phyloP scores from a whole-genome alignment of 2,113 vertebrate genomes.

The Serinus canaria region DNA sequence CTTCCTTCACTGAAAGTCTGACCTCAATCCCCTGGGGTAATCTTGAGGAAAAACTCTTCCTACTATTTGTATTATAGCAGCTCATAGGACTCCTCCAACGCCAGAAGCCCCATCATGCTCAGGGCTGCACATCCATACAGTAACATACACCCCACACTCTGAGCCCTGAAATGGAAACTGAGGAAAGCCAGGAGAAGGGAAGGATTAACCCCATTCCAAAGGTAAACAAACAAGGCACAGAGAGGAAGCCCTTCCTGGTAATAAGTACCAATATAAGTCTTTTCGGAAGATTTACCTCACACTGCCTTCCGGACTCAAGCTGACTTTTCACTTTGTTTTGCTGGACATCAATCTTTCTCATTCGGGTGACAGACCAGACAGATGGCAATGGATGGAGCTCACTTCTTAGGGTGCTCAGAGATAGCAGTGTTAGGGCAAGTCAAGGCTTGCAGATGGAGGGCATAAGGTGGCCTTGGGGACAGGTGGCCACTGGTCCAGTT shows the following conservation, averaged over 20 bases:
- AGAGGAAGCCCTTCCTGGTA: background rate
- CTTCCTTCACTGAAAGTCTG: conserved; percentile 42
- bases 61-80: conserved; percentile 17
- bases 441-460: background rate
- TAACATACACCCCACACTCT: background rate
- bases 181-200: background rate
- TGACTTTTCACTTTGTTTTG: background rate
- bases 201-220: background rate
- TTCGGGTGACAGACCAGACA: background rate
- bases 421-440: background rate
- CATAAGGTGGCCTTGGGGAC: background rate
- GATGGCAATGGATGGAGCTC: background rate
- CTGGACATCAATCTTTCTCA: background rate
- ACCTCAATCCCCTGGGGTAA: conserved; percentile 40
- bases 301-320: background rate
- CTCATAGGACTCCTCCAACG: background rate
- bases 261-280: background rate
- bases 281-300: background rate
- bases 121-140: background rate
- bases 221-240: background rate
- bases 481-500: background rate
- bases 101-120: background rate
- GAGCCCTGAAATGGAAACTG: background rate
- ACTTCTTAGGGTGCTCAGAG: background rate
- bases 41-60: conserved; percentile 34